Conservation (phyloP, 2,888 invertebrate species). For the Arctia plantaginis region DNA sequence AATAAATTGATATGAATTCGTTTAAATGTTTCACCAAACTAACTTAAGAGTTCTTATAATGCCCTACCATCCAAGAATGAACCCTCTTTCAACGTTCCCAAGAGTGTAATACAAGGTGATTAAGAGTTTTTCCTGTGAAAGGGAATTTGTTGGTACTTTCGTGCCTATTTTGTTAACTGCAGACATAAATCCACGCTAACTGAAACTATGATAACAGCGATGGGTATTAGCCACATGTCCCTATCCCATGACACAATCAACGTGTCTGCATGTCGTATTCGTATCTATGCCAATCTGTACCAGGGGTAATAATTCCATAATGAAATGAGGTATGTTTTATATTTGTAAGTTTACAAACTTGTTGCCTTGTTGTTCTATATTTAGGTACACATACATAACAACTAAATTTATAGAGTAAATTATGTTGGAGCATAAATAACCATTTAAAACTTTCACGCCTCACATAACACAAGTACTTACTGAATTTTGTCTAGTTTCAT, state of each 20-base stretch:
- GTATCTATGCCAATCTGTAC: background rate
- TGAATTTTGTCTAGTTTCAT: conserved; percentile 61
- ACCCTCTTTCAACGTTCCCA: conserved; percentile 11
- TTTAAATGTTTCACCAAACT: background rate
- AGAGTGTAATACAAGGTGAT: conserved; percentile 20
- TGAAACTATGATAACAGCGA: background rate
- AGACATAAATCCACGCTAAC: background rate
- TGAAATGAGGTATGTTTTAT: background rate
- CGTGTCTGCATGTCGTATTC: background rate
- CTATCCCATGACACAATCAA: background rate
- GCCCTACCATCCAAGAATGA: conserved; percentile 4
- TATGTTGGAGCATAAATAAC: background rate
- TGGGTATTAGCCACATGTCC: background rate
- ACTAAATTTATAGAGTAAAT: background rate
- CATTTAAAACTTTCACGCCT: conserved; percentile 27
- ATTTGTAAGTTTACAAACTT: background rate
- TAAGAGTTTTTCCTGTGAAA: conserved; percentile 11
- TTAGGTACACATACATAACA: background rate
- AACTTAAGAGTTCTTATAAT: conserved; percentile 4
- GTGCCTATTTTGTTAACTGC: conserved; percentile 8
- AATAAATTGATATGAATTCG: background rate
- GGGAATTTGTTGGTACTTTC: conserved; percentile 5
- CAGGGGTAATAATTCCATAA: too few species aligned
- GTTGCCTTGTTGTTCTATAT: background rate
- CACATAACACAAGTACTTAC: conserved; percentile 48